A percentile compares a stretch with the other conserved stretches of the same genome.
Evolutionary conservation across 2,888 invertebrate species (phyloP).

Genomic region (Amphipoea lucens): DNA sequence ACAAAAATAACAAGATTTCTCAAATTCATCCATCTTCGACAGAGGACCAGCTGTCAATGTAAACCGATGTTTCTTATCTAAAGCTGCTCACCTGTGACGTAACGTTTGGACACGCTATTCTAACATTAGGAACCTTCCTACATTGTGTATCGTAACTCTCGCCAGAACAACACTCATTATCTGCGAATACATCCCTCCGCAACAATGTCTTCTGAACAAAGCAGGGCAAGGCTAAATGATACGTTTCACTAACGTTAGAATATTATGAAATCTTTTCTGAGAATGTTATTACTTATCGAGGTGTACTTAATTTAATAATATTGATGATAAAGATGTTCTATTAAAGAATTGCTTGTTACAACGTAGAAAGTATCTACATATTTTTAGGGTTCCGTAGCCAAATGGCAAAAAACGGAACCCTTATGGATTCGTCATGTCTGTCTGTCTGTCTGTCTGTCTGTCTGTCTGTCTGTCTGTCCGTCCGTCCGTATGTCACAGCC

Average conservation of each 20-base stretch:
- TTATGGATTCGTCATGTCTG: too few relatives aligned
- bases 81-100: not conserved
- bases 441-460: too few relatives aligned
- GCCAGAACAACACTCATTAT: conserved; percentile 5
- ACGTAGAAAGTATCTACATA: too few relatives aligned
- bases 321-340: not conserved
- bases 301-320: conserved; percentile 7
- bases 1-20: not conserved
- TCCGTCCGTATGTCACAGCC: too few relatives aligned
- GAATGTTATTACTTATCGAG: conserved; percentile 5
- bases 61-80: not conserved
- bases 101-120: conserved; percentile 46
- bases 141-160: not conserved
- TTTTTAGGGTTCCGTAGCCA: too few relatives aligned
- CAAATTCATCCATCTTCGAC: not conserved
- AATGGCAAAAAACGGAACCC: too few relatives aligned
- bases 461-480: too few relatives aligned
- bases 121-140: conserved; percentile 32
- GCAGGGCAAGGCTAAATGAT: not conserved
- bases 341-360: not conserved
- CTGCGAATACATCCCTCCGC: not conserved
- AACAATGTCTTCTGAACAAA: not conserved
- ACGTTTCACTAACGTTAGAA: not conserved
- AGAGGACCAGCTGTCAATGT: not conserved
- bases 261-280: not conserved